Conservation (phyloP, 2,888 invertebrate species). For the Netelia inedita region DNA sequence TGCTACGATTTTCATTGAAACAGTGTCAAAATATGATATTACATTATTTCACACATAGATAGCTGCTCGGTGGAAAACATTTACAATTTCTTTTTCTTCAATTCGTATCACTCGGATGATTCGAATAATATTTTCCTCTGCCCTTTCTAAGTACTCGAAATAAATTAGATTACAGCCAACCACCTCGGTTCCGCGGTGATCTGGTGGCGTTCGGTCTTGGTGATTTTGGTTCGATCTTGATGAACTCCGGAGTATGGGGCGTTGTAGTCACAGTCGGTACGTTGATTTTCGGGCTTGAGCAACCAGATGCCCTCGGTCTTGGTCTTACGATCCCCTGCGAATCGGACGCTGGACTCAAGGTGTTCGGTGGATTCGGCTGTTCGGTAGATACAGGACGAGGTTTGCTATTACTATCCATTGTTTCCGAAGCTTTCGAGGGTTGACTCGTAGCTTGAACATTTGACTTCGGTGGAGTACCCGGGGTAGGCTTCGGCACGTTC, state of each 20-base stretch:
- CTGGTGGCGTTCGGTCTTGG: conserved; percentile 68
- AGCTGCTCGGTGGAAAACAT: background rate
- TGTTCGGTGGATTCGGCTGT: background rate
- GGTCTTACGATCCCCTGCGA: conserved; percentile 52
- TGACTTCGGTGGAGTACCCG: conserved; percentile 14
- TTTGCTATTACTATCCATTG: conserved; percentile 32
- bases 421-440: background rate
- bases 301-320: conserved; percentile 53
- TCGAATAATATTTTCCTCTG: conserved; percentile 9
- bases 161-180: conserved; percentile 62
- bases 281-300: conserved; percentile 51
- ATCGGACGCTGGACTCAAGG: conserved; percentile 21
- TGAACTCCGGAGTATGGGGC: conserved; percentile 71
- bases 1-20: conserved; percentile 5
- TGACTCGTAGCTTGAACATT: conserved; percentile 21
- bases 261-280: conserved; percentile 71
- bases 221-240: conserved; percentile 74
- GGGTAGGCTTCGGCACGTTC: background rate
- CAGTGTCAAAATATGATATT: background rate
- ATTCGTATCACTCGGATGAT: too few relatives aligned
- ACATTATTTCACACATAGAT: background rate
- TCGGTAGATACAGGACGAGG: background rate
- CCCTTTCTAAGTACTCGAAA: conserved; percentile 41
- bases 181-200: conserved; percentile 70
- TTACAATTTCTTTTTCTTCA: background rate